Evolutionary conservation across 2,888 invertebrate species (phyloP).

Genomic region (Calliopum simillimum): DNA sequence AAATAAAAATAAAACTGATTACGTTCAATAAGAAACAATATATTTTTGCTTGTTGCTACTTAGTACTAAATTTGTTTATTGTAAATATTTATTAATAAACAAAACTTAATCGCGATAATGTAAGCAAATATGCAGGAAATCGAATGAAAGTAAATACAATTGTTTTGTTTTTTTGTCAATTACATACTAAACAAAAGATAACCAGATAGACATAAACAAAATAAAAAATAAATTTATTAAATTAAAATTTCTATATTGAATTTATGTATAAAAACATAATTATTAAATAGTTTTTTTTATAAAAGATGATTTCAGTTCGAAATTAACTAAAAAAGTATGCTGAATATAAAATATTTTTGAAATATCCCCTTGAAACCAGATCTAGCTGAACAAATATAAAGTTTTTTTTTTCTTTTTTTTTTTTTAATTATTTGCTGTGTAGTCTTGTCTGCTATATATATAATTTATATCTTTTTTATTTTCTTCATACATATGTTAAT

Average conservation of each 20-base stretch:
- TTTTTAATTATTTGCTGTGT: too few relatives aligned
- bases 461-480: too few relatives aligned
- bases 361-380: neutral
- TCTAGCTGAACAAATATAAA: neutral
- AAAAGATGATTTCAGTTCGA: too few relatives aligned
- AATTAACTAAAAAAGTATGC: neutral
- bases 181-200: too few relatives aligned
- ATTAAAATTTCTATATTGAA: neutral
- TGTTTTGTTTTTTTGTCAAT: too few relatives aligned
- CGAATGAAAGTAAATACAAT: neutral
- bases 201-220: neutral
- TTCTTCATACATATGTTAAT: too few relatives aligned
- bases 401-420: neutral
- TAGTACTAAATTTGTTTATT: neutral
- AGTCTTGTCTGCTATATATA: too few relatives aligned
- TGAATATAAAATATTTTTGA: neutral
- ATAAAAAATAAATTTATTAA: neutral
- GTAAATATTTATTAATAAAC: constrained; percentile 12
- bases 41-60: too few relatives aligned
- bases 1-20: constrained; percentile 1
- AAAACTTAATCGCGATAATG: neutral
- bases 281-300: neutral
- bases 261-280: neutral
- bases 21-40: neutral
- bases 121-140: neutral